phyloP scores from a whole-genome alignment of 2,113 vertebrate genomes.

The Sciurus niger region DNA sequence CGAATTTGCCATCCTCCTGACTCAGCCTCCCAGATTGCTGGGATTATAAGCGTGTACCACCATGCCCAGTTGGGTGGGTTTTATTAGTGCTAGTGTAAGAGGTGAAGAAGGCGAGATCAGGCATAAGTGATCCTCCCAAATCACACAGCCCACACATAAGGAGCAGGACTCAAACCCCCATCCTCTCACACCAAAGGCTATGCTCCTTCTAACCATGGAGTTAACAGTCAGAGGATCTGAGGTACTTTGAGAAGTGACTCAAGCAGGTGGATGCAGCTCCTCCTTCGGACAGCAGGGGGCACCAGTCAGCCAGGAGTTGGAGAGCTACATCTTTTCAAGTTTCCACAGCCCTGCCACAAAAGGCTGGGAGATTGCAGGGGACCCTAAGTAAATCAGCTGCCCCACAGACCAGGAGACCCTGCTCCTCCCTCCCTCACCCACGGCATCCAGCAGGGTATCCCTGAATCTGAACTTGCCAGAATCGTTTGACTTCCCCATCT shows the following conservation, averaged over 20 bases:
- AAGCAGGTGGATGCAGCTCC: neutral
- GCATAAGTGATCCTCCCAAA: neutral
- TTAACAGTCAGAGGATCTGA: no score
- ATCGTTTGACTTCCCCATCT: neutral
- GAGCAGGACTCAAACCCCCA: neutral
- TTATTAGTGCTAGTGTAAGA: neutral
- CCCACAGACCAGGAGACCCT: neutral
- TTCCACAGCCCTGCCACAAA: neutral
- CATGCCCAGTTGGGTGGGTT: neutral
- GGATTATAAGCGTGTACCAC: no score
- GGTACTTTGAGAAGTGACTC: no score
- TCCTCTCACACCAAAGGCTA: neutral
- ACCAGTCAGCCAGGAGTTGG: neutral
- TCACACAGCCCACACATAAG: neutral
- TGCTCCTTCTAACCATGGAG: neutral
- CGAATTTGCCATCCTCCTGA: no score
- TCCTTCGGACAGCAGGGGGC: conserved; percentile 67
- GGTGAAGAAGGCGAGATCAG: neutral
- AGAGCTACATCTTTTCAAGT: no score
- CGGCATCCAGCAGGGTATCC: neutral
- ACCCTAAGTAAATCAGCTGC: neutral
- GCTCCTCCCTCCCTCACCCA: neutral
- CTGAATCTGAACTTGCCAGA: neutral
- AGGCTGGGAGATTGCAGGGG: neutral
- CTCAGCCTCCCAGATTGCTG: no score